Evolutionary conservation across 1,140 invertebrate species (phyloP), one percentile per base, ranked within the genome.

Genomic region (Drosophila erecta): DNA sequence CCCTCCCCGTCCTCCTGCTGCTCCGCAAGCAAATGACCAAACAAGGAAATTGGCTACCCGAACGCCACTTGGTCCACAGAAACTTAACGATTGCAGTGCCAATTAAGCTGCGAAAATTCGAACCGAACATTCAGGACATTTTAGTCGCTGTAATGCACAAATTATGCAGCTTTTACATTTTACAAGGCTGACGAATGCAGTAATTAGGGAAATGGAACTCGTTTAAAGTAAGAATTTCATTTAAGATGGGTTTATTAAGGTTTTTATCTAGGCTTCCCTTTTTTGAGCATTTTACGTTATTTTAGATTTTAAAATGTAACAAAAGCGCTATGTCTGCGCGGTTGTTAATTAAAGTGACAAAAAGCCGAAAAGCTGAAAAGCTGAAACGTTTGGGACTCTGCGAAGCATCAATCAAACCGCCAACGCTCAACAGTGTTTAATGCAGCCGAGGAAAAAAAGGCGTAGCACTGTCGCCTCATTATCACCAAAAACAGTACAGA

Each of bases 351-450:
- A 49, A 22, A 64, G 54, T 35, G 35, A 76, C 50, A 66, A 67
- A 65, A 76, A 76, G 72, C 44, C 61, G 67, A 76, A 61, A 74
- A 58, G 72, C 44, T 72, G 67, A 76, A 61, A 64, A 58, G 72
- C 44, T 72, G 58, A 76, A 61, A 74, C 58, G 58, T 17, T 35
- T 4, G 5, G 20, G 20, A 6, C n/a, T 0, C 10, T 38, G n/a
- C 33, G n/a, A 43, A 35, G 35, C 71, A 74, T 74, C 71, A 62
- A 74, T 74, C 71, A 74, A 73, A 65, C 27, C 15, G 57, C 64
- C 49, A 20, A 70, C 35, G 50, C 64, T 70, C 64, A 70, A 70
- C 66, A 70, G 66, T 70, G 69, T 57, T 22, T 35, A 37, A 47
- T 30, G n/a, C 60, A 71, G 30, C 30, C 33, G 12, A 37, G 27